phyloP scores from a whole-genome alignment of 2,797 vertebrate species.

The Sebastolobus altivelis region DNA sequence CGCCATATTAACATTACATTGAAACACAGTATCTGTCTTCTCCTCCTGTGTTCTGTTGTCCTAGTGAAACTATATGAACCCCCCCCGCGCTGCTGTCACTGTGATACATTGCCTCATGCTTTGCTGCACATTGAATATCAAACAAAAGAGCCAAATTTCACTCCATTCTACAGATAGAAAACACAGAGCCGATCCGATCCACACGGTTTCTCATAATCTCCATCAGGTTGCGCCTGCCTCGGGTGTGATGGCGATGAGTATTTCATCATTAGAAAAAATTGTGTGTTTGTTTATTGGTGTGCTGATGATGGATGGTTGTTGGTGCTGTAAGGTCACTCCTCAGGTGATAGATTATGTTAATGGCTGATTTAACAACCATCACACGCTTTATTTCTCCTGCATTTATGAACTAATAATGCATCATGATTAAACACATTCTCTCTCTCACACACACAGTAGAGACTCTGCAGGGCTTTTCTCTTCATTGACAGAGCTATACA shows the following conservation, averaged over 20 bases:
- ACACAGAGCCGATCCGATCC: slow-evolving; percentile 19
- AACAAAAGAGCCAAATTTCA: slow-evolving; percentile 33
- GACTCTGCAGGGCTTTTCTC: slow-evolving; percentile 4
- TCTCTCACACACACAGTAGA: neutral
- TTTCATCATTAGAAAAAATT: slow-evolving; percentile 58
- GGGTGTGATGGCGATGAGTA: slow-evolving; percentile 29
- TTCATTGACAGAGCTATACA: neutral
- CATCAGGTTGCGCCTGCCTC: slow-evolving; percentile 13
- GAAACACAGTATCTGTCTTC: neutral
- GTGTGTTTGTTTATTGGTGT: slow-evolving; percentile 36
- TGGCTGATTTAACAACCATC: slow-evolving; percentile 53
- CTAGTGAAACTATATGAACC: slow-evolving; percentile 24
- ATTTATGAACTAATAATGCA: slow-evolving; percentile 53
- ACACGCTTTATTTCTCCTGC: slow-evolving; percentile 48
- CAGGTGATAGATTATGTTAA: slow-evolving; percentile 63
- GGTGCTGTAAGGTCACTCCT: slow-evolving; percentile 35
- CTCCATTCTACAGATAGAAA: slow-evolving; percentile 37
- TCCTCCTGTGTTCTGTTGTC: slow-evolving; percentile 20
- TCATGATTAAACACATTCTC: slow-evolving; percentile 40
- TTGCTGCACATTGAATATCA: slow-evolving; percentile 54
- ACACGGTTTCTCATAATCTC: slow-evolving; percentile 40
- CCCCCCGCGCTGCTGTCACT: slow-evolving; percentile 46
- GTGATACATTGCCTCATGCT: slow-evolving; percentile 58
- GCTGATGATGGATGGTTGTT: slow-evolving; percentile 56
- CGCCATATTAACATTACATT: slow-evolving; percentile 31